phyloP scores from a whole-genome alignment of 2,888 invertebrate species.

The Resseliella maxima region DNA sequence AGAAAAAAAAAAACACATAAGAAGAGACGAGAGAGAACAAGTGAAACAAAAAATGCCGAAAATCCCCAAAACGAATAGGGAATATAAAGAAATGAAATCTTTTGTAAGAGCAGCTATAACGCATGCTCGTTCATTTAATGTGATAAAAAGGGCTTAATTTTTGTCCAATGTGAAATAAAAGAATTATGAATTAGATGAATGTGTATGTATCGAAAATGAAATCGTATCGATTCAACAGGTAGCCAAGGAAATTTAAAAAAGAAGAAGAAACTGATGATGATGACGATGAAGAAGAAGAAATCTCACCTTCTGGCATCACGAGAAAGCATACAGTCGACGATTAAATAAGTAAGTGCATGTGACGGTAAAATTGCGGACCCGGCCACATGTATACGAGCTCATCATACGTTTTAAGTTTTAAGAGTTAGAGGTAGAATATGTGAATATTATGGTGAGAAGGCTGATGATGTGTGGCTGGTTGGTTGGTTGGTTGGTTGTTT shows the following conservation, averaged over 20 bases:
- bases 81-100: neutral
- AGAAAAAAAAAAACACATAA: neutral
- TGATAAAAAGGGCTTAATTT: constrained; percentile 11
- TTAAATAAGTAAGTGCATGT: neutral
- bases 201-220: neutral
- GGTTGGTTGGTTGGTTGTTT: no score
- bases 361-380: neutral
- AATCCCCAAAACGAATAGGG: neutral
- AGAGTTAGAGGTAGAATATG: neutral
- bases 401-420: neutral
- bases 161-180: neutral
- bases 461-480: no score
- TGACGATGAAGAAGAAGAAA: neutral
- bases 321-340: neutral
- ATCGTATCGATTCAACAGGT: constrained; percentile 25
- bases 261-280: neutral
- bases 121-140: constrained; percentile 31
- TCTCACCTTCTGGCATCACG: neutral
- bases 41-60: constrained; percentile 4
- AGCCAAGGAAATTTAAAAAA: neutral
- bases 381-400: neutral
- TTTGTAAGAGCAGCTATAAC: neutral
- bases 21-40: no score
- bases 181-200: constrained; percentile 20
- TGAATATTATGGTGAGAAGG: neutral